Evolutionary conservation across 2,113 vertebrate genomes (phyloP).

Genomic region (Rhineura floridana): DNA sequence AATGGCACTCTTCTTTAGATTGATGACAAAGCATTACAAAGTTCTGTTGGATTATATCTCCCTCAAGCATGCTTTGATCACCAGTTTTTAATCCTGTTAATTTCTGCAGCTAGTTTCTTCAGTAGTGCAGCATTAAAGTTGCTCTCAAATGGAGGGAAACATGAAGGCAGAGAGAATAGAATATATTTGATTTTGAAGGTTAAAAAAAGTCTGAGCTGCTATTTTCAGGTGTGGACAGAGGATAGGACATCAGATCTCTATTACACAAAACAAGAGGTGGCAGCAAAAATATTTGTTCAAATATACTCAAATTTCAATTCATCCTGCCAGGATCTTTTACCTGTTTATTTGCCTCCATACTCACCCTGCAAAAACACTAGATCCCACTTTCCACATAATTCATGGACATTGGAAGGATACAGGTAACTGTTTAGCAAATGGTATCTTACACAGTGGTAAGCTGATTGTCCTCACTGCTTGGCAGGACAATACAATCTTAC

Average conservation of each 20-base stretch:
- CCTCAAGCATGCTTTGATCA: not conserved
- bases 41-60: conserved; percentile 2
- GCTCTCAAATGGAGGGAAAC: not conserved
- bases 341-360: not conserved
- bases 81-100: conserved; percentile 32
- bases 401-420: not conserved
- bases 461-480: too few relatives aligned
- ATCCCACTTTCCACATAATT: not conserved
- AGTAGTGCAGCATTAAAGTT: not conserved
- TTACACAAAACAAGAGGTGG: not conserved
- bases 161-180: not conserved
- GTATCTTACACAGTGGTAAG: not conserved
- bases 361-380: not conserved
- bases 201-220: not conserved
- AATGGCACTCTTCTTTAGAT: conserved; percentile 15
- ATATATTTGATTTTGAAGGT: not conserved
- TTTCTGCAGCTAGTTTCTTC: conserved; percentile 24
- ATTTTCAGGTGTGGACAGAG: not conserved
- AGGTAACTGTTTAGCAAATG: not conserved
- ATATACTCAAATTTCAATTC: not conserved
- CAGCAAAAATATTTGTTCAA: not conserved
- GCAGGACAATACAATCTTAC: too few relatives aligned
- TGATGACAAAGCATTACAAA: conserved; percentile 11
- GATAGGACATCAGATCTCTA: not conserved
- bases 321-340: not conserved